phyloP scores from a whole-genome alignment of 2,888 invertebrate species.

The Chorisops tibialis region DNA sequence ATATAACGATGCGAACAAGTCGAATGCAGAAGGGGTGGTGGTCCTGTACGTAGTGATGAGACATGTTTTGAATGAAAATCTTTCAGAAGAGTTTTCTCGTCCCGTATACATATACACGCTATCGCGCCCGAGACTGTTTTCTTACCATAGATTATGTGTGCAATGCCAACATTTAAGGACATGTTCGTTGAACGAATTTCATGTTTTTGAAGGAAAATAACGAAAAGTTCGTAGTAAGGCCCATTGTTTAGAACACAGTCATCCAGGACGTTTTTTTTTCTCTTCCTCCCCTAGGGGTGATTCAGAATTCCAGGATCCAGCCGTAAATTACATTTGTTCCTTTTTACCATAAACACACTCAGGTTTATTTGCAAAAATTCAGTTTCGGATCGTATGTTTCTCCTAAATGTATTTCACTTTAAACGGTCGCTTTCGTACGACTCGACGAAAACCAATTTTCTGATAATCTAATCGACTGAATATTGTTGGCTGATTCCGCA shows the following conservation, averaged over 20 bases:
- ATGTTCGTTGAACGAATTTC: neutral
- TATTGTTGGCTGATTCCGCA: neutral
- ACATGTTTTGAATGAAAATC: conserved; percentile 25
- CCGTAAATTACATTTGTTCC: conserved; percentile 23
- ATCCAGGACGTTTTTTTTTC: no score
- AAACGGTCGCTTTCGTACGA: neutral
- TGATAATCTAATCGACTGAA: neutral
- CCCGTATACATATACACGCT: neutral
- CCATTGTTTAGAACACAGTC: neutral
- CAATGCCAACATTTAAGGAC: neutral
- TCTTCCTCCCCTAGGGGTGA: no score
- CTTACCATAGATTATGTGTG: neutral
- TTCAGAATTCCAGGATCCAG: neutral
- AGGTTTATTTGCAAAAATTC: conserved; percentile 8
- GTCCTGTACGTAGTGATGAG: conserved; percentile 12
- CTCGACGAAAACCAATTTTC: neutral
- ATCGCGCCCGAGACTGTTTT: neutral
- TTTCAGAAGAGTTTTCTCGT: neutral
- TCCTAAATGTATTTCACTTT: neutral
- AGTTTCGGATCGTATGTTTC: conserved; percentile 4
- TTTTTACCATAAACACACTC: neutral
- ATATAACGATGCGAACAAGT: no score
- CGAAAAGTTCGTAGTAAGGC: neutral
- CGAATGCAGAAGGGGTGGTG: neutral
- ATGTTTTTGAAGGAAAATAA: neutral